phyloP scores from a whole-genome alignment of 2,113 vertebrate genomes.

The Tursiops truncatus region DNA sequence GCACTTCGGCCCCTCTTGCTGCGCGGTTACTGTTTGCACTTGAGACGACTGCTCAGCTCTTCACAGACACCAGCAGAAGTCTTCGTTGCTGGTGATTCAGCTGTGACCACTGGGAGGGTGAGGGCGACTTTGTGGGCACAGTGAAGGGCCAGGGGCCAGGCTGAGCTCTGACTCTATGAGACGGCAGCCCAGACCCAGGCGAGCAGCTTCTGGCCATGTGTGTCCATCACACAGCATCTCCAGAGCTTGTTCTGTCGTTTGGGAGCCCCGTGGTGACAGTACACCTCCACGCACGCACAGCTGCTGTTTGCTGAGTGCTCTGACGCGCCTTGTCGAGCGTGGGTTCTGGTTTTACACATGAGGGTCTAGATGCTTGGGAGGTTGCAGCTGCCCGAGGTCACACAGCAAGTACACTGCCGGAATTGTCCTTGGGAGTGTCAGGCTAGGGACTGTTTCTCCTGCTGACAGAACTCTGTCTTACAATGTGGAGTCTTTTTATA shows the following conservation, averaged over 20 bases:
- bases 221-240: fast-evolving
- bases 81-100: neutral
- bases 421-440: too few relatives aligned
- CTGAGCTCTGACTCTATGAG: neutral
- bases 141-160: neutral
- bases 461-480: neutral
- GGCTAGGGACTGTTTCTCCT: neutral
- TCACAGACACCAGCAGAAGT: neutral
- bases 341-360: fast-evolving
- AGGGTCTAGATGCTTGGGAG: too few relatives aligned
- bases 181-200: neutral
- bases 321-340: fast-evolving
- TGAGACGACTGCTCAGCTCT: neutral
- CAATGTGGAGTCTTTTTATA: neutral
- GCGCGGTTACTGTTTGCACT: fast-evolving
- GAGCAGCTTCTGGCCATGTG: fast-evolving
- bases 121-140: neutral
- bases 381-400: neutral
- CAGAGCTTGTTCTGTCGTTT: neutral
- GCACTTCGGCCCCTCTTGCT: too few relatives aligned
- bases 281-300: fast-evolving
- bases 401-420: fast-evolving
- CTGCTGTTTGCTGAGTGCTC: neutral
- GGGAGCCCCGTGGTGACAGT: fast-evolving
- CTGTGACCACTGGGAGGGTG: neutral